Evolutionary conservation across 2,113 vertebrate species (phyloP).

Genomic region (Alexandromys fortis): DNA sequence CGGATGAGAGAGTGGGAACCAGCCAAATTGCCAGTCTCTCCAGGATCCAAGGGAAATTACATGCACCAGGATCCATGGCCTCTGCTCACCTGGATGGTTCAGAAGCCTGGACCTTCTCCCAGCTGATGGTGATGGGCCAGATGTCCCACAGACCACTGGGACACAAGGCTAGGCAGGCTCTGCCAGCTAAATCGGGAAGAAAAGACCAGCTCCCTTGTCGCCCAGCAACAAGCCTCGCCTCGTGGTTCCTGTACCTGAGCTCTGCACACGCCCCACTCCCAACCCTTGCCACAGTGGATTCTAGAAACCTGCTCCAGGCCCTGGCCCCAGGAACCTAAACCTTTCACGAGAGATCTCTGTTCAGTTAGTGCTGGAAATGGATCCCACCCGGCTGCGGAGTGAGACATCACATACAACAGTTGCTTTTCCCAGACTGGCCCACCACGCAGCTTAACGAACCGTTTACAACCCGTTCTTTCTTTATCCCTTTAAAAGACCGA

Average conservation of each 20-base stretch:
- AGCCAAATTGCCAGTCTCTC: background rate
- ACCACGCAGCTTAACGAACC: background rate
- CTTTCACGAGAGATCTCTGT: background rate
- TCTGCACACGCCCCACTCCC: accelerated
- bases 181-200: accelerated
- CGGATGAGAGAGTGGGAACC: background rate
- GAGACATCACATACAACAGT: background rate
- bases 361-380: accelerated
- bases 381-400: background rate
- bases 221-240: conserved; percentile 52
- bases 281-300: accelerated
- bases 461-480: background rate
- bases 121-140: accelerated
- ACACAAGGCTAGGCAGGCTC: accelerated
- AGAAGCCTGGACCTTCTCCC: background rate
- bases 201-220: background rate
- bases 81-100: background rate
- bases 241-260: too few species aligned
- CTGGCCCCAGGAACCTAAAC: background rate
- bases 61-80: accelerated
- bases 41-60: background rate
- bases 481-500: background rate
- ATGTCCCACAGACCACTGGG: background rate
- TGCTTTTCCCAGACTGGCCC: background rate
- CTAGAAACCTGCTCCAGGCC: background rate